phyloP scores from a whole-genome alignment of 2,113 vertebrate species.

The Lagenorhynchus albirostris region DNA sequence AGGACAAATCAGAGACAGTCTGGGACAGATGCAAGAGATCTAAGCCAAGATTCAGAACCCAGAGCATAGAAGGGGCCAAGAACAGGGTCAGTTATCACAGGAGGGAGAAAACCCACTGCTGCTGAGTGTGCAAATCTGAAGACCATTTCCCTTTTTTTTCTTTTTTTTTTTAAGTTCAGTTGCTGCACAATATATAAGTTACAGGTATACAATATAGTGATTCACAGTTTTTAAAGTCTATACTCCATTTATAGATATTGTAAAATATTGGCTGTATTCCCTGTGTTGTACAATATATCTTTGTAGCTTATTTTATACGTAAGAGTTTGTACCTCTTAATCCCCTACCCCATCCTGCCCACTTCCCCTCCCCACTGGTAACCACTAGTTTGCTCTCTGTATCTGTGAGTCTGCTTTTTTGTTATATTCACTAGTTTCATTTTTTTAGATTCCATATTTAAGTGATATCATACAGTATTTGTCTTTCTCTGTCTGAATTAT shows the following conservation, averaged over 20 bases:
- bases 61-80: neutral
- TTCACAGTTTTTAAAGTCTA: neutral
- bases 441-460: too few relatives aligned
- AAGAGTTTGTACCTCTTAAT: neutral
- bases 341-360: neutral
- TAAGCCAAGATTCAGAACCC: neutral
- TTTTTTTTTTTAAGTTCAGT: neutral
- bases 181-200: neutral
- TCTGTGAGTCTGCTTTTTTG: too few relatives aligned
- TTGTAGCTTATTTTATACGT: neutral
- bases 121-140: neutral
- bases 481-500: too few relatives aligned
- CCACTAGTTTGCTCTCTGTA: too few relatives aligned
- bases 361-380: neutral
- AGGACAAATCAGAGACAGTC: neutral
- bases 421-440: too few relatives aligned
- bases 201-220: neutral
- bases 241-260: neutral
- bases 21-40: neutral
- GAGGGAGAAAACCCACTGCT: neutral
- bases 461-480: too few relatives aligned
- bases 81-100: neutral
- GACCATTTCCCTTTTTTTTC: neutral
- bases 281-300: accelerated
- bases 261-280: neutral